Evolutionary conservation across 2,888 invertebrate species (phyloP).

Genomic region (Eucera pruinosa): DNA sequence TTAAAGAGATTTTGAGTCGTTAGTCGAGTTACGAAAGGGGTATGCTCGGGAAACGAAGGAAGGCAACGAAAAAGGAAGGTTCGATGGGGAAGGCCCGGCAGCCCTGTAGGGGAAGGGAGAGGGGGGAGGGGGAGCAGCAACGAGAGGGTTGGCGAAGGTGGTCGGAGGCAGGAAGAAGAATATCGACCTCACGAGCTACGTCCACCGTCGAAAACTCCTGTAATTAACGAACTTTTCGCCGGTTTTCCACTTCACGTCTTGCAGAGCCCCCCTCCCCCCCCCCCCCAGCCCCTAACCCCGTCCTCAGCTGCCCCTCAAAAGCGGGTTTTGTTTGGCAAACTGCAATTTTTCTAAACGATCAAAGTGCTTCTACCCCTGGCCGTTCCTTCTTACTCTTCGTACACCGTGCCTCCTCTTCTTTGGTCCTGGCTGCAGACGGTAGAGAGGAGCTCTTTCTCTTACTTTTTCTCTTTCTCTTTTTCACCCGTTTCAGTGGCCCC

Average conservation of each 20-base stretch:
- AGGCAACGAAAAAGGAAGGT: slow-evolving; percentile 20
- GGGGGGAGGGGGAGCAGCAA: not conserved
- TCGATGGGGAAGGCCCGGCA: slow-evolving; percentile 8
- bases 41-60: slow-evolving; percentile 31
- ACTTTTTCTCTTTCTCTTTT: not conserved
- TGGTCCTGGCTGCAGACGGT: slow-evolving; percentile 8
- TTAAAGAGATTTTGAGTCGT: slow-evolving; percentile 74
- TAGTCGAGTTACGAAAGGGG: slow-evolving; percentile 67
- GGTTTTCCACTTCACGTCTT: slow-evolving; percentile 70
- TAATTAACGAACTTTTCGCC: slow-evolving; percentile 77
- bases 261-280: slow-evolving; percentile 1
- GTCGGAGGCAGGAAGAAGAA: slow-evolving; percentile 49
- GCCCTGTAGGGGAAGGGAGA: too few relatives aligned
- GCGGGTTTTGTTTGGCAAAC: slow-evolving; percentile 72
- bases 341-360: slow-evolving; percentile 75
- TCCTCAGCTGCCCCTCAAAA: slow-evolving; percentile 28
- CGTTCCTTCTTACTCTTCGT: not conserved
- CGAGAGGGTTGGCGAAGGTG: not conserved
- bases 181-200: slow-evolving; percentile 61
- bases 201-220: slow-evolving; percentile 72
- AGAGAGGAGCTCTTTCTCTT: not conserved
- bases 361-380: slow-evolving; percentile 52
- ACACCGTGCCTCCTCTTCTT: not conserved
- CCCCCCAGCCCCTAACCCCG: too few relatives aligned
- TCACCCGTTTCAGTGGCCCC: slow-evolving; percentile 14